Evolutionary conservation across 2,113 vertebrate genomes (phyloP).

Genomic region (Plectropomus leopardus): DNA sequence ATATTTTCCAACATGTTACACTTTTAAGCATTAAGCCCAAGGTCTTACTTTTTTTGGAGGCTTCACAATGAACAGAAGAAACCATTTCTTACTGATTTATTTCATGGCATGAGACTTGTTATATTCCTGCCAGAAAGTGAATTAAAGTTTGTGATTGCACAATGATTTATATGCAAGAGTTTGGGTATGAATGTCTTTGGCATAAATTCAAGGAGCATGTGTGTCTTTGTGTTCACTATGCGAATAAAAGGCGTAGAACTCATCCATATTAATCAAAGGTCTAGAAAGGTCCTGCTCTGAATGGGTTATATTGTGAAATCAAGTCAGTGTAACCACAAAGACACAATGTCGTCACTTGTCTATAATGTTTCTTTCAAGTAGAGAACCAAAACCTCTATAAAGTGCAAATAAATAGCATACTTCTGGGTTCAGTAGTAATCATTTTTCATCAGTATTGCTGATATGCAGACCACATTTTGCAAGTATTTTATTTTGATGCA

Average conservation of each 20-base stretch:
- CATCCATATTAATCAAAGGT: slow-evolving; percentile 2
- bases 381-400: background rate
- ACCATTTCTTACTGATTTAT: background rate
- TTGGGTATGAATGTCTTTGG: background rate
- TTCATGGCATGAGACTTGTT: slow-evolving; percentile 26
- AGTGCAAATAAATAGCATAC: background rate
- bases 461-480: background rate
- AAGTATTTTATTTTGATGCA: background rate
- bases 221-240: background rate
- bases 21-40: slow-evolving; percentile 21
- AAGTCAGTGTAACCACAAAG: background rate
- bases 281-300: background rate
- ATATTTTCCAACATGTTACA: slow-evolving; percentile 23
- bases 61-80: background rate
- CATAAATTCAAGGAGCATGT: slow-evolving; percentile 1
- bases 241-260: background rate
- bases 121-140: slow-evolving; percentile 7
- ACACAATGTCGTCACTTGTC: background rate
- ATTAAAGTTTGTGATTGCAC: slow-evolving; percentile 15
- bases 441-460: slow-evolving; percentile 1
- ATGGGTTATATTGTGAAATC: background rate
- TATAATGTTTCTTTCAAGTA: background rate
- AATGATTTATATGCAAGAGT: slow-evolving; percentile 14
- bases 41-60: slow-evolving; percentile 15
- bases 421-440: background rate